phyloP scores from a whole-genome alignment of 2,888 invertebrate genomes.

The Dasypogon diadema region DNA sequence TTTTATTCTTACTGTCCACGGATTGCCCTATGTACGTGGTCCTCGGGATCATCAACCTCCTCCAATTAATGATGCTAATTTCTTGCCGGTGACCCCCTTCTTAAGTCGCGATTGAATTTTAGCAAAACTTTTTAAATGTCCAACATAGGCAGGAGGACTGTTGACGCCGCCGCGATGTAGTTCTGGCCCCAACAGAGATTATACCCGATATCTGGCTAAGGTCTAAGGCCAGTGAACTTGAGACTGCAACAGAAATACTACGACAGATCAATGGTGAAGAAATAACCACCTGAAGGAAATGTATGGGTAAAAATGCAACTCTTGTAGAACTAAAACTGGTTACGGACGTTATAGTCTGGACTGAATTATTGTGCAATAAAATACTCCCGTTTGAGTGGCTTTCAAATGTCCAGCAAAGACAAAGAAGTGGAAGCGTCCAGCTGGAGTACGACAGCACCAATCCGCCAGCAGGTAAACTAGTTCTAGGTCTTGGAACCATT shows the following conservation, averaged over 20 bases:
- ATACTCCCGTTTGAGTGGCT: slow-evolving; percentile 6
- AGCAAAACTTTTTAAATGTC: slow-evolving; percentile 15
- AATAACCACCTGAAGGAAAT: background rate
- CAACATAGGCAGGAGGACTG: background rate
- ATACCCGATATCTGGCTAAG: background rate
- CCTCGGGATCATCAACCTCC: slow-evolving; percentile 43
- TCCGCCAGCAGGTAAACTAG: no score
- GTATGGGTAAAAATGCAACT: background rate
- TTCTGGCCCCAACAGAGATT: background rate
- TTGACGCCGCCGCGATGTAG: background rate
- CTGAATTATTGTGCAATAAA: slow-evolving; percentile 37
- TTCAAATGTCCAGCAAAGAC: background rate
- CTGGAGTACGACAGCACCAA: no score
- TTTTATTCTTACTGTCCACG: slow-evolving; percentile 19
- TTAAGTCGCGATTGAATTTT: slow-evolving; percentile 28
- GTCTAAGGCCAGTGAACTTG: slow-evolving; percentile 38
- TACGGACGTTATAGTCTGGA: background rate
- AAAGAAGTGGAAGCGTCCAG: background rate
- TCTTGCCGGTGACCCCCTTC: slow-evolving; percentile 43
- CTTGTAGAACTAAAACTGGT: slow-evolving; percentile 21
- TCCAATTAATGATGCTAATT: slow-evolving; percentile 50
- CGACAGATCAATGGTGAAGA: background rate
- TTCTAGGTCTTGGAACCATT: slow-evolving; percentile 11
- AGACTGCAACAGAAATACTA: slow-evolving; percentile 29
- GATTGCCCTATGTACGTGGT: slow-evolving; percentile 2